These are phyloP conservation scores for Graphium colonna DNA, from an alignment of 2,888 invertebrate genomes.

Conservation along the genomic window DNA sequence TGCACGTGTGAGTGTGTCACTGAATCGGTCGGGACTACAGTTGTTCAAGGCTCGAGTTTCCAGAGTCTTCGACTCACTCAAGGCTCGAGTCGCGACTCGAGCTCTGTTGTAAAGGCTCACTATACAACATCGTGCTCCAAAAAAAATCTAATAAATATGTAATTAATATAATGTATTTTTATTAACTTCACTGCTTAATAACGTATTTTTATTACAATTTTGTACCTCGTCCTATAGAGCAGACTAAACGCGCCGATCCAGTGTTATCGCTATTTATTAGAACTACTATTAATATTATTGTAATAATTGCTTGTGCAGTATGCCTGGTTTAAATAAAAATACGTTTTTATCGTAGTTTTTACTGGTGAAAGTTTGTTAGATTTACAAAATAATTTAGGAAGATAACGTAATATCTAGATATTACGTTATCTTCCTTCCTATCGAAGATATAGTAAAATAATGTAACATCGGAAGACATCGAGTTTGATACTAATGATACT, in stretches of 20 bases:
- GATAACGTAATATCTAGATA: neutral
- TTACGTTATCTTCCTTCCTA: too few relatives aligned
- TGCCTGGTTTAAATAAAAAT: neutral
- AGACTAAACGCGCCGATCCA: neutral
- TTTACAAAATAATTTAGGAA: neutral
- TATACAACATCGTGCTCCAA: neutral
- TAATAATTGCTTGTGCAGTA: neutral
- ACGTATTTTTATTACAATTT: neutral
- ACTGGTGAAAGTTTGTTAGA: neutral
- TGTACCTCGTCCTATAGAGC: neutral
- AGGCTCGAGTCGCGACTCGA: neutral
- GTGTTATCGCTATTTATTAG: neutral
- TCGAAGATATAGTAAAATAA: too few relatives aligned
- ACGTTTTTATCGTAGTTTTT: constrained; percentile 2
- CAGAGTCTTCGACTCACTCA: neutral
- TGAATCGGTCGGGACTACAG: too few relatives aligned
- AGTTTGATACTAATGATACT: too few relatives aligned
- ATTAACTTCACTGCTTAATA: neutral
- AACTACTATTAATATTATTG: neutral
- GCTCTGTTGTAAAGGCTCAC: neutral
- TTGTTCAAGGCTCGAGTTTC: neutral
- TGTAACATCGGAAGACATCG: too few relatives aligned
- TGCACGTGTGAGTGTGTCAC: too few relatives aligned
- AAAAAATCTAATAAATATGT: neutral
- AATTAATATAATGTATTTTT: neutral